Conservation (phyloP, 2,113 vertebrate species). For the Neodontobutis hainanensis region DNA sequence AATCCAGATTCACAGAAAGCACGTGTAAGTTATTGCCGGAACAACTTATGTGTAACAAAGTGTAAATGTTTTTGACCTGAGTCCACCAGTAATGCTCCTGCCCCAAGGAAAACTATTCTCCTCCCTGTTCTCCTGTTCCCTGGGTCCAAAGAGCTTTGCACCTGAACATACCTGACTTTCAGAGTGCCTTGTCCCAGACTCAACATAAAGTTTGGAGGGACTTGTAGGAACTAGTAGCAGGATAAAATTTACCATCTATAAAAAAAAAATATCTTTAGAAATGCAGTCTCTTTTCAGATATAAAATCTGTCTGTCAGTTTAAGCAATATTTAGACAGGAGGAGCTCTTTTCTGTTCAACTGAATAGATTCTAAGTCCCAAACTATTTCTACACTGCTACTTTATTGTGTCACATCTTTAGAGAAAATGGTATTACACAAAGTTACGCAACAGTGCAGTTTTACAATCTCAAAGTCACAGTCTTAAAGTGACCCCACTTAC, state of each 20-base stretch:
- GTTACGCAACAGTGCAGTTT: too few relatives aligned
- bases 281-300: too few relatives aligned
- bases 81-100: too few relatives aligned
- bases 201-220: constrained; percentile 2
- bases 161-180: constrained; percentile 40
- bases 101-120: not conserved
- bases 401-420: not conserved
- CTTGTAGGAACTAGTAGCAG: constrained; percentile 37
- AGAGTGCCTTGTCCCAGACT: constrained; percentile 6
- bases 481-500: not conserved
- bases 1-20: too few relatives aligned
- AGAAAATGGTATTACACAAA: too few relatives aligned
- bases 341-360: not conserved
- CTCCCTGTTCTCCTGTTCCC: too few relatives aligned
- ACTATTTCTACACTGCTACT: not conserved
- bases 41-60: too few relatives aligned
- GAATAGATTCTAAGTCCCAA: too few relatives aligned
- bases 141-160: constrained; percentile 7
- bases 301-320: too few relatives aligned
- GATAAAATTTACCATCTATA: constrained; percentile 43
- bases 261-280: not conserved
- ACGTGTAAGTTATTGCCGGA: too few relatives aligned
- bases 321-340: constrained; percentile 15
- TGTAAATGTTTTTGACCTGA: too few relatives aligned
- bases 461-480: constrained; percentile 2